These are phyloP conservation scores for Brachyptera putata DNA, from an alignment of 2,888 invertebrate genomes.

Conservation along the genomic window DNA sequence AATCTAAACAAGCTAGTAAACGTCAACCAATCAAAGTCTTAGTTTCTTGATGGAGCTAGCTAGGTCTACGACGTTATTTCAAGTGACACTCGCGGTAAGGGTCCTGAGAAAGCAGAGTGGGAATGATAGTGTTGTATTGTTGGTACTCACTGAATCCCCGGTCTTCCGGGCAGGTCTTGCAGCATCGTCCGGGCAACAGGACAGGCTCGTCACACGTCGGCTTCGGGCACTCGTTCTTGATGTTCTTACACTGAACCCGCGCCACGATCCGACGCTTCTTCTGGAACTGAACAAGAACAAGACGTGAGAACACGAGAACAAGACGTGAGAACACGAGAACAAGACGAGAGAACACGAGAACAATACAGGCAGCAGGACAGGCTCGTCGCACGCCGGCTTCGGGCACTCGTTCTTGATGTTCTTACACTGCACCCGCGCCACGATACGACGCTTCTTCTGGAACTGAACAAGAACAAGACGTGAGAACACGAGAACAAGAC, in stretches of 20 bases:
- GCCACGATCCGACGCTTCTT: slow-evolving; percentile 84
- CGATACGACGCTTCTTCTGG: slow-evolving; percentile 80
- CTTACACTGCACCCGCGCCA: slow-evolving; percentile 84
- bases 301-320: not conserved
- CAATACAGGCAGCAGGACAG: slow-evolving; percentile 69
- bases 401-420: slow-evolving; percentile 92
- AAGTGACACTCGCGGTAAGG: too few relatives aligned
- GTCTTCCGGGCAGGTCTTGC: slow-evolving; percentile 87
- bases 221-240: slow-evolving; percentile 88
- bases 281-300: slow-evolving; percentile 60
- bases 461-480: slow-evolving; percentile 53
- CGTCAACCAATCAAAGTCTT: too few relatives aligned
- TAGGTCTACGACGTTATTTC: too few relatives aligned
- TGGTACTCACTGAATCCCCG: slow-evolving; percentile 65
- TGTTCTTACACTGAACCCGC: slow-evolving; percentile 85
- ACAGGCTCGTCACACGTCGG: slow-evolving; percentile 83
- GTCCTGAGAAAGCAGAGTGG: too few relatives aligned
- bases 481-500: not conserved
- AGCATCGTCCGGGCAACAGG: slow-evolving; percentile 79
- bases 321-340: not conserved
- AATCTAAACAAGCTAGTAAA: too few relatives aligned
- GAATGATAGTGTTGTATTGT: too few relatives aligned
- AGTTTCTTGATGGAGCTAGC: too few relatives aligned
- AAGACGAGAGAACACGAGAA: not conserved
- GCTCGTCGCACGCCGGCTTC: slow-evolving; percentile 79